Conservation (phyloP, 2,888 invertebrate species). For the Limnephilus auricula region DNA sequence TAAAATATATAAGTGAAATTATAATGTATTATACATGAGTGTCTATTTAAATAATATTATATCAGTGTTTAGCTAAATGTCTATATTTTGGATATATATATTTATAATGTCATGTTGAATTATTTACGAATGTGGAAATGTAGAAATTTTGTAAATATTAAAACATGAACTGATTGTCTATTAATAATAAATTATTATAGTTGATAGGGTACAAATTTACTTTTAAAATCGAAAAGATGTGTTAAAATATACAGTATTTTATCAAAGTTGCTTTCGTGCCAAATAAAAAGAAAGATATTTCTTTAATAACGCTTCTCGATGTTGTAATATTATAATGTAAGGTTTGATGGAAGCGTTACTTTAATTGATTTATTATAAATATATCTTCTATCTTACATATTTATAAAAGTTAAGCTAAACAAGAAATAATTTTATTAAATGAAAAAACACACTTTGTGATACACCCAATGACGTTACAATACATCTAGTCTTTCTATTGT, state of each 20-base stretch:
- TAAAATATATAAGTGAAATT: conserved; percentile 4
- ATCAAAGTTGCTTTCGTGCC: conserved; percentile 47
- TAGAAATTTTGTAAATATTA: conserved; percentile 56
- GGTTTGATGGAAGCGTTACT: conserved; percentile 9
- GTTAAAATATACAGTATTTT: conserved; percentile 20
- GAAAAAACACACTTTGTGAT: too few relatives aligned
- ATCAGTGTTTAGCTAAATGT: conserved; percentile 61
- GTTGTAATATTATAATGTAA: conserved; percentile 20
- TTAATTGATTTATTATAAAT: neutral
- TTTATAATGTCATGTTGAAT: conserved; percentile 35
- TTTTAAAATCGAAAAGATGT: conserved; percentile 20
- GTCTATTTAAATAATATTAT: conserved; percentile 49
- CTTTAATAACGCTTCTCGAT: conserved; percentile 35
- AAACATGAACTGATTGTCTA: conserved; percentile 62
- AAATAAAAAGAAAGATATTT: conserved; percentile 27
- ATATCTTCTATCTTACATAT: neutral
- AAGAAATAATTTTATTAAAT: neutral
- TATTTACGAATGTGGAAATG: conserved; percentile 23
- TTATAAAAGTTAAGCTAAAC: neutral
- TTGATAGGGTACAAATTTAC: conserved; percentile 53
- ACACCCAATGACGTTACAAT: too few relatives aligned
- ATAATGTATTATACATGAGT: conserved; percentile 32
- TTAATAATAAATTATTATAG: conserved; percentile 49
- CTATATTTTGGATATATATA: conserved; percentile 63
- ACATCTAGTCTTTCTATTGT: neutral